Conservation (phyloP, 2,888 invertebrate genomes). For the Limulus polyphemus region DNA sequence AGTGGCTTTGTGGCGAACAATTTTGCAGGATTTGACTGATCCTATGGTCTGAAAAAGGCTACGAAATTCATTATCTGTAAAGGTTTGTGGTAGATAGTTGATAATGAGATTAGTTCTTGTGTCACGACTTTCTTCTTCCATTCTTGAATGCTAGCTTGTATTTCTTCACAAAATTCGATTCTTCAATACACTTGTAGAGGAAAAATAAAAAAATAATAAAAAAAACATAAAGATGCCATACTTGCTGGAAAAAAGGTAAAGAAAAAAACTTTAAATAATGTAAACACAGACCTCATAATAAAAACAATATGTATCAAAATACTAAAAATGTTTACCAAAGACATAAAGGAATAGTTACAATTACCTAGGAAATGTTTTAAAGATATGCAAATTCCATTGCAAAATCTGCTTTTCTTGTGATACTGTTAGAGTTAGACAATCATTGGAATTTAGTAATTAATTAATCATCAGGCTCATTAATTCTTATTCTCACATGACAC, state of each 20-base stretch:
- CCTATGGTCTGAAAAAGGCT: constrained; percentile 79
- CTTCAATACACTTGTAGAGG: background rate
- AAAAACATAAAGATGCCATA: background rate
- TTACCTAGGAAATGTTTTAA: too few species aligned
- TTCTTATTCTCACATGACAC: too few species aligned
- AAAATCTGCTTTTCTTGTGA: too few species aligned
- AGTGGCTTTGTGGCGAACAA: constrained; percentile 49
- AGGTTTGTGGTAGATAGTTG: constrained; percentile 86
- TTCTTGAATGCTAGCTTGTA: background rate
- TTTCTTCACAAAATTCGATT: background rate
- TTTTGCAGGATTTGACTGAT: constrained; percentile 74
- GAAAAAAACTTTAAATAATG: background rate
- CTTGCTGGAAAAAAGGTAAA: constrained; percentile 2
- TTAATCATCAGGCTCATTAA: too few species aligned
- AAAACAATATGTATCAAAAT: too few species aligned
- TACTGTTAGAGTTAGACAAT: too few species aligned
- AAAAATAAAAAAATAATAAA: constrained; percentile 1
- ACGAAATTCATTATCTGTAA: constrained; percentile 75
- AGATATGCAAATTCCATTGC: too few species aligned
- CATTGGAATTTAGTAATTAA: too few species aligned
- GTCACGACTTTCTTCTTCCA: constrained; percentile 7
- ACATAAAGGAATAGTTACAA: too few species aligned
- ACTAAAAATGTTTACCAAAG: too few species aligned
- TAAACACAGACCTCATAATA: too few species aligned
- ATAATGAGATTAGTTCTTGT: constrained; percentile 69